phyloP scores from a whole-genome alignment of 1,140 invertebrate species.

The Listronotus oregonensis region DNA sequence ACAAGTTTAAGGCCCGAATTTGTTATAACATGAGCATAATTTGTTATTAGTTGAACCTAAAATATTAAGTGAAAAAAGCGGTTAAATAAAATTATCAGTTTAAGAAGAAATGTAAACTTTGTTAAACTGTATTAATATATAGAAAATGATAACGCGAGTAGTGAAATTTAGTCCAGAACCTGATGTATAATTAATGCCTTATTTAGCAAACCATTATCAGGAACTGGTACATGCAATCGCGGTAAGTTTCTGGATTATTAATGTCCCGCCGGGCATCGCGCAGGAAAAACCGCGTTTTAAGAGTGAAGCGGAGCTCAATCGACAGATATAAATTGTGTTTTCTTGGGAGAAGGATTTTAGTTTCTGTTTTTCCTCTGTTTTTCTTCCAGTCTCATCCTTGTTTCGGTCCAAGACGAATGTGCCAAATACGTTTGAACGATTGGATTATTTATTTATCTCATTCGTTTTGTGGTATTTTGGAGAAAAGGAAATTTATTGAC shows the following conservation, averaged over 20 bases:
- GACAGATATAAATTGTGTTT: constrained; percentile 32
- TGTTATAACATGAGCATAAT: no score
- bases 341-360: constrained; percentile 26
- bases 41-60: no score
- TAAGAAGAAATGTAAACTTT: no score
- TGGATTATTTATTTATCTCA: constrained; percentile 30
- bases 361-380: constrained; percentile 27
- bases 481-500: constrained; percentile 25
- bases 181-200: constrained; percentile 28
- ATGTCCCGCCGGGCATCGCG: constrained; percentile 18
- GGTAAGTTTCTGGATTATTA: constrained; percentile 29
- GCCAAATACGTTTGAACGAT: constrained; percentile 29
- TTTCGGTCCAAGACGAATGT: constrained; percentile 31
- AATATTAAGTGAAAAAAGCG: no score
- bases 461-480: constrained; percentile 22
- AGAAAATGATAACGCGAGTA: background rate
- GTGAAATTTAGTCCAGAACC: background rate
- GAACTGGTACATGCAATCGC: constrained; percentile 26
- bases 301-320: constrained; percentile 25
- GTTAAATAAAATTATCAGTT: no score
- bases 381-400: constrained; percentile 27
- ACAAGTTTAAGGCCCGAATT: no score
- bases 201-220: constrained; percentile 26
- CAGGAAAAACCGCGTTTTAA: constrained; percentile 32
- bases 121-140: no score